These are phyloP conservation scores for Agrenia bidenticulata DNA, from an alignment of 2,888 invertebrate species.

Conservation along the genomic window DNA sequence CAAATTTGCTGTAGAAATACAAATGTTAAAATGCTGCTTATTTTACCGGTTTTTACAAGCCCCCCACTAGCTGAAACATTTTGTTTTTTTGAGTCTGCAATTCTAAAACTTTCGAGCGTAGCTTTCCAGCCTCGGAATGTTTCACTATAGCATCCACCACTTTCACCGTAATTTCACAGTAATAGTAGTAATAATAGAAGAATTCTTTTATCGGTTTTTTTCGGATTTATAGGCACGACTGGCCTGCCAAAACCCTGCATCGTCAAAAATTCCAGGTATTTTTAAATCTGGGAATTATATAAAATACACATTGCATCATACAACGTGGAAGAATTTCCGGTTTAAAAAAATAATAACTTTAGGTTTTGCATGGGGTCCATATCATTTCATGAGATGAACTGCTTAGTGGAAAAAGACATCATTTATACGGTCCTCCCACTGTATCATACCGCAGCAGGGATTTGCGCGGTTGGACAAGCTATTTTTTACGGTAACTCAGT, in stretches of 20 bases:
- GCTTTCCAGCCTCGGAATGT: slow-evolving; percentile 69
- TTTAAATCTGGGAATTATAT: too few species aligned
- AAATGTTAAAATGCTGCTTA: too few species aligned
- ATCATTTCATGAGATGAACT: slow-evolving; percentile 18
- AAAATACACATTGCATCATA: too few species aligned
- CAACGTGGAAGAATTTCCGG: too few species aligned
- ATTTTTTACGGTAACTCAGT: slow-evolving; percentile 58
- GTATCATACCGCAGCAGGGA: slow-evolving; percentile 60
- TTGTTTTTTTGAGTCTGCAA: slow-evolving; percentile 67
- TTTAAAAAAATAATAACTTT: not conserved
- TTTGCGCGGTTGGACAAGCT: slow-evolving; percentile 58
- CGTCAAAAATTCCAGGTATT: slow-evolving; percentile 46
- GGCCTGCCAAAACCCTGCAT: slow-evolving; percentile 60
- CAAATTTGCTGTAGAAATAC: too few species aligned
- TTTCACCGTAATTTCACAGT: too few species aligned
- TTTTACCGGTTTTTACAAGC: slow-evolving; percentile 58
- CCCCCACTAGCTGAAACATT: slow-evolving; percentile 66
- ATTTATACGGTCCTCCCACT: slow-evolving; percentile 62
- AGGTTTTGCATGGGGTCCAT: slow-evolving; percentile 3
- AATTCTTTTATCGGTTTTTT: too few species aligned
- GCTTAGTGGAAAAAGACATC: slow-evolving; percentile 23
- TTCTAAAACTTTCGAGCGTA: slow-evolving; percentile 66
- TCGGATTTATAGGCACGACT: too few species aligned
- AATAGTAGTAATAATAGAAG: too few species aligned
- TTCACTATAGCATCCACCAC: slow-evolving; percentile 67